phyloP scores from a whole-genome alignment of 2,888 invertebrate species.

The Malthinus flaveolus region DNA sequence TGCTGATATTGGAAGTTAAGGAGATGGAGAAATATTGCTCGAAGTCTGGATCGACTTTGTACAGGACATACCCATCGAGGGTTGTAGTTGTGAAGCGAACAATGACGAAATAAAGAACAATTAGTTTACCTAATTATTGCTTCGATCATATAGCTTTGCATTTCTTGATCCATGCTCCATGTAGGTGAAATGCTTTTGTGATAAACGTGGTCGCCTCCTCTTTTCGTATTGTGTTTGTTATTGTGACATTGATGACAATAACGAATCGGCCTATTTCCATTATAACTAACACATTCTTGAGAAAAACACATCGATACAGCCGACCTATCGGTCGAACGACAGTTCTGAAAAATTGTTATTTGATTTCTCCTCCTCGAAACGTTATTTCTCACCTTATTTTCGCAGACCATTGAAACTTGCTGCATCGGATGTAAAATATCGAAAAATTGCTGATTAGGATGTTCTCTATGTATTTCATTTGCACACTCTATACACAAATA shows the following conservation, averaged over 20 bases:
- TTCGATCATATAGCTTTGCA: conserved; percentile 92
- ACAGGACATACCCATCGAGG: no score
- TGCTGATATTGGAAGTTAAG: no score
- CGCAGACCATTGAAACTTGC: conserved; percentile 92
- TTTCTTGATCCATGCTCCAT: conserved; percentile 88
- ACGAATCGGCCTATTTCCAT: conserved; percentile 94
- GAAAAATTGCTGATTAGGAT: conserved; percentile 81
- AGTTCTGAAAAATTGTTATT: conserved; percentile 67
- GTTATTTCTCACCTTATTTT: conserved; percentile 74
- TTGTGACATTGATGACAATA: conserved; percentile 90
- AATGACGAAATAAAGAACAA: background rate
- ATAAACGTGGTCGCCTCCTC: conserved; percentile 88
- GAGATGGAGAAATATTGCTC: no score
- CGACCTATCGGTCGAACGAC: conserved; percentile 86
- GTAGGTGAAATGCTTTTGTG: conserved; percentile 85
- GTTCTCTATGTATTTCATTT: conserved; percentile 86
- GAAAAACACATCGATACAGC: conserved; percentile 97
- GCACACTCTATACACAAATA: conserved; percentile 97
- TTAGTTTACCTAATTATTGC: conserved; percentile 80
- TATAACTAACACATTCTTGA: conserved; percentile 94
- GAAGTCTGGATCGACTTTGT: no score
- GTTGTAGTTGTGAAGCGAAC: no score
- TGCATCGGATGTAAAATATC: conserved; percentile 92
- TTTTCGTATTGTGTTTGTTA: conserved; percentile 82
- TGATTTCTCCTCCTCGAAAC: background rate